Base-by-base conservation (phyloP, 2,888 invertebrate species). In the Meiosimyza platycephala region DNA sequence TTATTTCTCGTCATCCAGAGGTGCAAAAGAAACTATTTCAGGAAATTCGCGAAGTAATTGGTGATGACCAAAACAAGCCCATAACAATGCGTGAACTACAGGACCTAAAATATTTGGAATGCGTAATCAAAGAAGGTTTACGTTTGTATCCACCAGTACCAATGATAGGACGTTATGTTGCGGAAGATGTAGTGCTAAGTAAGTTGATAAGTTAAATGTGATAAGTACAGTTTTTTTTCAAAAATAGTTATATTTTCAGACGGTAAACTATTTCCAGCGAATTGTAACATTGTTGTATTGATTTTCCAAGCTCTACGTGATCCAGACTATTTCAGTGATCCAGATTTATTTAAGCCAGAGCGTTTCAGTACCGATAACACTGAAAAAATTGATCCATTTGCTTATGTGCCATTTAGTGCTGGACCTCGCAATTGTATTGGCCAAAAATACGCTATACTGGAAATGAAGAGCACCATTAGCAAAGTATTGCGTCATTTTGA, bases 141-240 rank as follows among this genome's bases (percentile, higher is more conserved):
- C 85, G 92, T 52, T 80, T 92, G 33, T 90, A 89, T 79, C 93
- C 93, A 0, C 90, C 92, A 64, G 91, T 92, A 5, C 90, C 90
- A 50, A 86, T 91, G 40, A 89, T 93, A 59, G 89, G 90, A 11
- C 88, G 93, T 55, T 77, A 77, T 40, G 75, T 91, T 16, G 84
- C 83, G 0, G 89, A 90, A 78, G 88, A 90, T 75, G 82, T 90
- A 11, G 83, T 83, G 60, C 81, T 92, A 76, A 90, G 91, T 91
- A 84, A 83, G 88, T 9, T 81, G 50, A 54, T 54, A 9, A 16
- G 18, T 66, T 22, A 18, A 51, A 51, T 28, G 28, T 28, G 28
- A 28, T 28, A 28, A 28, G 28, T 28, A 3, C 28, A 28, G 28
- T 28, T 28, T 28, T 28, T 28, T 22, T 28, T 28, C 28, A 28